phyloP scores from a whole-genome alignment of 2,113 vertebrate species.

The Trematomus loennbergii region DNA sequence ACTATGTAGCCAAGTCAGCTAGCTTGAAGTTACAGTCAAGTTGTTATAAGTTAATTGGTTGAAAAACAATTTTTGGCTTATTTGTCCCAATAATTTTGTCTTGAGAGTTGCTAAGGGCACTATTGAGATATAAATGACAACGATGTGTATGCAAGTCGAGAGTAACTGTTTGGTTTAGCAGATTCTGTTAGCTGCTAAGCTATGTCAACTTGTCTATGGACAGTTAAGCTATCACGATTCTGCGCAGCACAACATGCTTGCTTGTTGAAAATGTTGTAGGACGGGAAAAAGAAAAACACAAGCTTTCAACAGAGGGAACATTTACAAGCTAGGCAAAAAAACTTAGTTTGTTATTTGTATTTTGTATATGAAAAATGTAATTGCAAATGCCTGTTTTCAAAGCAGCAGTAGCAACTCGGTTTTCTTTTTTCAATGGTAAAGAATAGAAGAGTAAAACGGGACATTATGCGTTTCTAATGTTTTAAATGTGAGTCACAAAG shows the following conservation, averaged over 20 bases:
- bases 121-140: background rate
- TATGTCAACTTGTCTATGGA: background rate
- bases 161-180: background rate
- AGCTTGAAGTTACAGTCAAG: constrained; percentile 6
- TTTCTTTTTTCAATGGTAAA: background rate
- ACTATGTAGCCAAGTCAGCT: background rate
- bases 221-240: constrained; percentile 10
- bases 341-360: background rate
- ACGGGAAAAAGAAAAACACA: background rate
- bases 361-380: background rate
- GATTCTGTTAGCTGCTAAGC: constrained; percentile 36
- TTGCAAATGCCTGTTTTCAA: background rate
- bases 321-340: background rate
- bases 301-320: background rate
- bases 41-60: constrained; percentile 4
- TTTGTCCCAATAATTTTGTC: background rate
- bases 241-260: background rate
- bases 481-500: background rate
- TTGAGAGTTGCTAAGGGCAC: background rate
- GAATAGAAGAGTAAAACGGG: background rate
- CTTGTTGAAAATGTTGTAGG: background rate
- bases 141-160: background rate
- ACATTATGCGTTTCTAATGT: background rate
- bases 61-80: background rate
- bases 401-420: background rate